These are phyloP conservation scores for Buphagus erythrorhynchus DNA, from an alignment of 2,797 vertebrate genomes.

Conservation along the genomic window DNA sequence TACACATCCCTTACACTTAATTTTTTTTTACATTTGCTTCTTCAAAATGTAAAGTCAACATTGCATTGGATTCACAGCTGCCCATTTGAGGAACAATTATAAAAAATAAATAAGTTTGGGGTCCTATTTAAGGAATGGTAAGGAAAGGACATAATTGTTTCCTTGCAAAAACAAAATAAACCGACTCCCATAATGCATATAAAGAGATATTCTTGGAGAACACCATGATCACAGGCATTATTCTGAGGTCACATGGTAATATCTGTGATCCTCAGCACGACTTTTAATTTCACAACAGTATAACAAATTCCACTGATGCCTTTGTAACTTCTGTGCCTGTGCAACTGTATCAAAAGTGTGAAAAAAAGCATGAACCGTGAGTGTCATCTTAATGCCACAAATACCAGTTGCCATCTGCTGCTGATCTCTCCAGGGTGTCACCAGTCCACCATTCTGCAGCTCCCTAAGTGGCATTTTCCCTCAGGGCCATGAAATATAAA, in stretches of 20 bases:
- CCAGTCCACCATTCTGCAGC: not conserved
- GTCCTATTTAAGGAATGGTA: not conserved
- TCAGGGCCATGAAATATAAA: not conserved
- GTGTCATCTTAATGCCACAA: not conserved
- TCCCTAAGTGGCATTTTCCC: not conserved
- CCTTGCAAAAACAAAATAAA: not conserved
- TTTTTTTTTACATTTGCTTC: not conserved
- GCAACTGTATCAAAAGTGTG: not conserved
- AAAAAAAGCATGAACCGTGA: not conserved
- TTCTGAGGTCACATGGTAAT: not conserved
- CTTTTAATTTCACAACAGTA: not conserved
- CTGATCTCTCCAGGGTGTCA: not conserved
- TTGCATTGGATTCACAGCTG: not conserved
- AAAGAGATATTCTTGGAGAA: not conserved
- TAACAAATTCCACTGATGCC: not conserved
- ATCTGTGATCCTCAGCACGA: not conserved
- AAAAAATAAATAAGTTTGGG: not conserved
- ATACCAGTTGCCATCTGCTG: not conserved
- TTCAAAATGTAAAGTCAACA: not conserved
- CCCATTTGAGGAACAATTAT: not conserved
- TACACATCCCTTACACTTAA: not conserved
- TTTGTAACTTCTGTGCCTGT: not conserved
- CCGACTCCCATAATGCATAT: not conserved
- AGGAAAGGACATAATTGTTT: not conserved
- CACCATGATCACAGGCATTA: not conserved